Evolutionary conservation across 64 coral and sea anemone species (phyloP), one percentile per base, ranked within the genome.

Genomic region (Porites australiensis): DNA sequence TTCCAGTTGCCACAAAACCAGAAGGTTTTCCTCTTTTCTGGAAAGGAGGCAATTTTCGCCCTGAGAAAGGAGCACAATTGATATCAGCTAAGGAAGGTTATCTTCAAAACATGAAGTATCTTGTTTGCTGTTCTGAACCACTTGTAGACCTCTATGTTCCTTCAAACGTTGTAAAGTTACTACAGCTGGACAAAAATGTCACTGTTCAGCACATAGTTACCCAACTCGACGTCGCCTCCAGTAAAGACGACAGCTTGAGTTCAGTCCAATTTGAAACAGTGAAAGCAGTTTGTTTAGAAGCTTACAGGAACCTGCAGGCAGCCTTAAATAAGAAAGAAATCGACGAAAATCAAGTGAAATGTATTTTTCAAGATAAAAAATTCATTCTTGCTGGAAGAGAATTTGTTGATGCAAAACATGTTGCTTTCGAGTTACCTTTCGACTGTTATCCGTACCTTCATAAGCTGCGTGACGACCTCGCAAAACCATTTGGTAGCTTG

Each of bases 1-100:
- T 98, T 6, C 96, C 96, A 8, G 58, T 92, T 2, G 22, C 92
- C 58, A 27, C 58, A 43, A 98, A 92, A 82, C 96, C 96, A 23
- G 2, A 85, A 61, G 16, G 50, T 12, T 94, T 89, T 37, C 96
- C 96, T 15, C 78, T 92, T 5, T 58, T 23, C 12, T 98, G 96
- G 96, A 94, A 95, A 88, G 89, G 76, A 13, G 62, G 89, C 73
- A 77, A 98, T 79, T 3, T 69, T 2, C 3, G 22, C 0, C 50
- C n/a, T 20, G 13, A 13, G 13, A 7, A 8, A 8, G 2, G 19
- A 10, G 2, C 1, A 4, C 21, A 15, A 50, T 71, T 91, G 15
- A 62, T 76, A 1, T 72, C 87, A 59, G 77, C 93, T 64, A 68
- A 50, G 68, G 70, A 94, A 18, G 44, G 79, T 18, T 98, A 89